Evolutionary conservation across 2,888 invertebrate species (phyloP).

Genomic region (Tachina lurida): DNA sequence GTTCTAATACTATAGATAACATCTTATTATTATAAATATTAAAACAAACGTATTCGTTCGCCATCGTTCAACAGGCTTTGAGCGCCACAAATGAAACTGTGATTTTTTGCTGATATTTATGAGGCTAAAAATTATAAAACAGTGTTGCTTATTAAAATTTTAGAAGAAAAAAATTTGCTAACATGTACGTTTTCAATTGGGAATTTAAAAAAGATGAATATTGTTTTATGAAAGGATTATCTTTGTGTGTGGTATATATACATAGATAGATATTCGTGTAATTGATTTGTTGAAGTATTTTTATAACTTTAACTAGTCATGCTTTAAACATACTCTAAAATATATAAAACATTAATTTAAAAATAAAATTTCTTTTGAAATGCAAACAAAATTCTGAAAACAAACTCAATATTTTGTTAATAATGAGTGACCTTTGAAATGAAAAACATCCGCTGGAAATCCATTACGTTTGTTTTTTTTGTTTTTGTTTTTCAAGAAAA

Average conservation of each 20-base stretch:
- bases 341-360: not conserved
- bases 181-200: not conserved
- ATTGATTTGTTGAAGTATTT: slow-evolving; percentile 64
- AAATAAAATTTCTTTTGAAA: not conserved
- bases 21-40: too few species aligned
- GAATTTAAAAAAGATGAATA: not conserved
- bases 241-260: slow-evolving; percentile 9
- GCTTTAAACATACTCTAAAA: slow-evolving; percentile 39
- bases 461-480: slow-evolving; percentile 47
- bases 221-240: not conserved
- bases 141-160: not conserved
- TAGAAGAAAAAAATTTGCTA: too few species aligned
- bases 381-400: slow-evolving; percentile 9
- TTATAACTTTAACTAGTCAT: slow-evolving; percentile 43
- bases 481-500: slow-evolving; percentile 60
- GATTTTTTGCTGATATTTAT: not conserved
- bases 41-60: too few species aligned
- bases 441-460: slow-evolving; percentile 64
- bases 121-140: not conserved
- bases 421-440: slow-evolving; percentile 71
- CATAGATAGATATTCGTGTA: slow-evolving; percentile 19
- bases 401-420: slow-evolving; percentile 51
- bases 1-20: too few species aligned
- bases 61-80: not conserved
- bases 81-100: not conserved